phyloP scores from a whole-genome alignment of 2,113 vertebrate species.

The Calidris pugnax region DNA sequence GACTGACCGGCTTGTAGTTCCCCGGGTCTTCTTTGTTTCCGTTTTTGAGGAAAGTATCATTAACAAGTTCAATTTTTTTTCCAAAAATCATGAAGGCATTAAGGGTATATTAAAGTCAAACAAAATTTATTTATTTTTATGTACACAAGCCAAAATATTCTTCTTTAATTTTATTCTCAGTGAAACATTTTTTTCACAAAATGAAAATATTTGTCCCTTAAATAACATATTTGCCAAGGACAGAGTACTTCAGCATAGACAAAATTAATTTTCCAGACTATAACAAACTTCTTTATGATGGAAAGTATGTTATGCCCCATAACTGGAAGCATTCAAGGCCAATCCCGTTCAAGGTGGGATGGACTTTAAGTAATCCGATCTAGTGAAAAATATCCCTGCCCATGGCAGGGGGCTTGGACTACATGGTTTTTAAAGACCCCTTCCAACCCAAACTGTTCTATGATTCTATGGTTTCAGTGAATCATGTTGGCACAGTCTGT shows the following conservation, averaged over 20 bases:
- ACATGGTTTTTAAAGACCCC: neutral
- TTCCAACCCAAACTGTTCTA: neutral
- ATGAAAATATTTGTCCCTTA: neutral
- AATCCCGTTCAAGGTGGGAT: neutral
- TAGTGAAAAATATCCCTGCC: neutral
- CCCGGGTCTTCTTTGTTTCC: too few species aligned
- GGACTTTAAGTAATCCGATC: neutral
- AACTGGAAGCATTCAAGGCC: neutral
- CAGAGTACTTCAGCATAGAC: neutral
- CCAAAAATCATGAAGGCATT: neutral
- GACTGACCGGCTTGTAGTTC: too few species aligned
- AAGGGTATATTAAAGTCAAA: neutral
- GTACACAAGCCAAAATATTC: neutral
- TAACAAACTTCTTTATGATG: neutral
- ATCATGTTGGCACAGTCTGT: neutral
- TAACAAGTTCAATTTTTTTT: neutral
- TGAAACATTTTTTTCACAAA: fast-evolving
- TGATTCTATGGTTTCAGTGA: neutral
- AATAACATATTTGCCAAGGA: neutral
- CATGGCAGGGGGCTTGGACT: fast-evolving
- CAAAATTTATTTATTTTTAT: neutral
- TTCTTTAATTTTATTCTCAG: neutral
- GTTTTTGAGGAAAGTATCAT: too few species aligned
- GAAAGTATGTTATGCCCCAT: neutral
- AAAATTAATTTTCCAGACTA: neutral